Evolutionary conservation across 2,888 invertebrate species (phyloP).

Genomic region (Tanypteryx hageni): DNA sequence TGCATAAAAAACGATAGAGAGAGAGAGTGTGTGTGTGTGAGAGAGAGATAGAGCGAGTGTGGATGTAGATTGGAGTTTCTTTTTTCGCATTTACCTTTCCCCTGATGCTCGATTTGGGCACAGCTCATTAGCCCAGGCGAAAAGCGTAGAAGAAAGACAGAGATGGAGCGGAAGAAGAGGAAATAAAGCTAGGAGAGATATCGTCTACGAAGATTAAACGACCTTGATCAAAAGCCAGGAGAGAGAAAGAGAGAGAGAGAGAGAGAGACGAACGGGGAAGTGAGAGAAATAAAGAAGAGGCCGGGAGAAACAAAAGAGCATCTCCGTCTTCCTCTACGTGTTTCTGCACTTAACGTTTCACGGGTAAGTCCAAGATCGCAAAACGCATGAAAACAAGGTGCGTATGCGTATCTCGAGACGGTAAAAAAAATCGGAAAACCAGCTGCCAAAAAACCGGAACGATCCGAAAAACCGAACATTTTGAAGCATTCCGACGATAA

Average conservation of each 20-base stretch:
- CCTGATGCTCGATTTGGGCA: not conserved
- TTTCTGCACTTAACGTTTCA: not conserved
- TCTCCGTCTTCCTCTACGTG: not conserved
- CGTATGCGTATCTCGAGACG: too few relatives aligned
- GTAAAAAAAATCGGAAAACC: too few relatives aligned
- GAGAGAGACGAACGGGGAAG: not conserved
- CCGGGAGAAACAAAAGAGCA: not conserved
- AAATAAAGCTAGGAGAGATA: not conserved
- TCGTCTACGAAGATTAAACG: not conserved
- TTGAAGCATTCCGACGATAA: too few relatives aligned
- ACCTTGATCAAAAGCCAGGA: not conserved
- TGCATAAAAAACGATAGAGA: not conserved
- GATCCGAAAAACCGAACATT: too few relatives aligned
- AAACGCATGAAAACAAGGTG: not conserved
- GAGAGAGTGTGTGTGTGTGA: not conserved
- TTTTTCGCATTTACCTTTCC: not conserved
- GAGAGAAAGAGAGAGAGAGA: not conserved
- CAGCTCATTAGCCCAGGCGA: not conserved
- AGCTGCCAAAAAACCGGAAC: too few relatives aligned
- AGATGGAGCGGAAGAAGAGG: not conserved
- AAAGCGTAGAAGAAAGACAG: not conserved
- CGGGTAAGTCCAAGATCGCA: not conserved
- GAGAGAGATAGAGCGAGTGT: not conserved
- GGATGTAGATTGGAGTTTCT: not conserved
- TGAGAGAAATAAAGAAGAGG: not conserved